phyloP scores from a whole-genome alignment of 2,797 vertebrate genomes.

The Novumbra hubbsi region DNA sequence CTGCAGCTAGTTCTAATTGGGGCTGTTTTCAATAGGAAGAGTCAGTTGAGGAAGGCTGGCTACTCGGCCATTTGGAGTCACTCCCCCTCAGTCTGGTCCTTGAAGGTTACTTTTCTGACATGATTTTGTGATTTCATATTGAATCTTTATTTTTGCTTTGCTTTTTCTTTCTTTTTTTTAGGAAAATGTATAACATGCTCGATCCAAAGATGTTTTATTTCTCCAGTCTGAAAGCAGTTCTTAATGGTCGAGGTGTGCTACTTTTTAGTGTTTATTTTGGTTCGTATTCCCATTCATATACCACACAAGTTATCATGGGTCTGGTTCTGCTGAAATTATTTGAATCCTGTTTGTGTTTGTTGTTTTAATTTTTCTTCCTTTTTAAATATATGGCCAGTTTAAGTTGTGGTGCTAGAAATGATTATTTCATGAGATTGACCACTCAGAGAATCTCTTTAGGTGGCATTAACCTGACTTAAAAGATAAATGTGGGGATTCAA shows the following conservation, averaged over 20 bases:
- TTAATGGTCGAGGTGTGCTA: constrained; percentile 53
- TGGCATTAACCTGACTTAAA: background rate
- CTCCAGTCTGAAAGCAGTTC: constrained; percentile 61
- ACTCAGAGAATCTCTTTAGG: background rate
- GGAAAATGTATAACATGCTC: constrained; percentile 62
- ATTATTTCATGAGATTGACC: constrained; percentile 27
- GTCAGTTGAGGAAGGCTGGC: constrained; percentile 23
- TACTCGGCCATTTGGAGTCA: constrained; percentile 23
- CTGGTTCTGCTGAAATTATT: constrained; percentile 63
- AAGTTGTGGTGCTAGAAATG: constrained; percentile 59
- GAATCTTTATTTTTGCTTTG: constrained; percentile 25
- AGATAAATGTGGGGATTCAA: background rate
- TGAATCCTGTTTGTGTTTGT: constrained; percentile 51
- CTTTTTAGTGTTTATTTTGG: constrained; percentile 50
- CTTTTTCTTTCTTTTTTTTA: constrained; percentile 38
- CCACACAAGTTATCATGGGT: constrained; percentile 58
- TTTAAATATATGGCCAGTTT: constrained; percentile 59
- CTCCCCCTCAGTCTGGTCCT: background rate
- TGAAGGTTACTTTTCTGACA: constrained; percentile 5
- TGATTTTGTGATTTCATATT: constrained; percentile 35
- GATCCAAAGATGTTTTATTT: constrained; percentile 74
- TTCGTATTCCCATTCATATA: constrained; percentile 54
- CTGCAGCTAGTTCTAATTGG: background rate
- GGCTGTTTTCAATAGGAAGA: background rate
- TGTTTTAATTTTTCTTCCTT: constrained; percentile 31